Conservation (phyloP, 2,113 vertebrate genomes). For the Eurystomus gularis region DNA sequence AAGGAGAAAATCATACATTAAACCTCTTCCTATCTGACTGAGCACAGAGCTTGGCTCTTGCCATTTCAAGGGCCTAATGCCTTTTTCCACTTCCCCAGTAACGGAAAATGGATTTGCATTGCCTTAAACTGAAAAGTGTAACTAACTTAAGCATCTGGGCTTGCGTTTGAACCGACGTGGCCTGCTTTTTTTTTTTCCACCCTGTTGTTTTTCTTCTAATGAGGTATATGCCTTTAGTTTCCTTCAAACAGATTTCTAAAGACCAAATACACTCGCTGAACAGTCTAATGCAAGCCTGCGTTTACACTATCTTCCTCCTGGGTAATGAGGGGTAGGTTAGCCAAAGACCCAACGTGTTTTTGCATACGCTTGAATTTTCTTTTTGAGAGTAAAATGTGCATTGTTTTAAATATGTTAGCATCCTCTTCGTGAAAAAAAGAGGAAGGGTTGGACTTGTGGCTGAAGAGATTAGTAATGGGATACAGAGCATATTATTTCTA, state of each 20-base stretch:
- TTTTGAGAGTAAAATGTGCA: not conserved
- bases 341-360: not conserved
- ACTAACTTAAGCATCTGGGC: constrained; percentile 52
- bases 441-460: not conserved
- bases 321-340: constrained; percentile 17
- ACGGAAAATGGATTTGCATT: constrained; percentile 41
- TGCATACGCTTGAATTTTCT: not conserved
- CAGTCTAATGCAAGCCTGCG: not conserved
- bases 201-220: constrained; percentile 50
- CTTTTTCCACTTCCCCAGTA: constrained; percentile 38
- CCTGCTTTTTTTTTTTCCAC: not conserved
- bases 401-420: not conserved
- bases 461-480: constrained; percentile 38
- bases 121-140: constrained; percentile 61
- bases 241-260: constrained; percentile 40
- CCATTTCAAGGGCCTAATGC: constrained; percentile 45
- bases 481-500: constrained; percentile 30
- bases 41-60: constrained; percentile 35
- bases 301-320: not conserved
- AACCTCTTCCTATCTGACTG: constrained; percentile 28
- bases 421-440: not conserved
- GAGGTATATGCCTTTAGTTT: constrained; percentile 11
- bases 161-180: not conserved
- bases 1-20: constrained; percentile 54
- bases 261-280: not conserved